Base-by-base conservation (phyloP, 2,113 vertebrate species). In the Colinus virginianus region DNA sequence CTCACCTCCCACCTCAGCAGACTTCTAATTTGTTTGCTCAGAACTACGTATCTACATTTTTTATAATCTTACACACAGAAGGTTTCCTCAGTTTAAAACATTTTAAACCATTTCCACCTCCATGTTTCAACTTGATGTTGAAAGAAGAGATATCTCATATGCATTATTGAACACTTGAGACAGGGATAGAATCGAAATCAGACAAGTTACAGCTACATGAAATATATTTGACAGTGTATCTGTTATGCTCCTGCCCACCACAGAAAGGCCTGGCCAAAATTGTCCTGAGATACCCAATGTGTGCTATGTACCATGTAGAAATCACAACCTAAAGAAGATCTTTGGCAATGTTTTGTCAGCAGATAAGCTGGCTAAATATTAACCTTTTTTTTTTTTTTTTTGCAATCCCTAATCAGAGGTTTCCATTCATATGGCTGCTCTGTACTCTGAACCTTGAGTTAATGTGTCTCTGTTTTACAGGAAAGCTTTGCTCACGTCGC, bases 371-470 rank as follows among this genome's bases (percentile, higher is more conserved):
- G 89, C 59, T 97, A 97, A 97, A 97, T 28, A 95, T 97, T 97
- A 97, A 97, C 93, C 30, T 42, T 43, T 16, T 67, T 86, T 51
- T 45, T 45, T 59, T 82, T 95, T 45, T 45, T 59, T 88, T 82
- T 95, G 90, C 86, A 96, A 95, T 95, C 49, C 32, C 49, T 97
- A 96, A 94, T 97, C 97, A 93, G 90, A 90, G 87, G 18, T 92
- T 96, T 96, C 97, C 93, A 95, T 97, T 97, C 96, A 97, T 90
- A 77, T 1, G 7, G 42, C 64, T 88, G 32, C 78, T 83, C n/a
- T 96, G 97, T 90, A 97, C 97, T 95, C 93, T 97, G 97, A 90
- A 95, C 95, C 77, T 74, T 9, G 6, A 87, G 95, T 96, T 97
- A 97, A 97, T 95, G 53, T 96, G 75, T 97, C 79, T 93, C 81